Evolutionary conservation across 2,113 vertebrate genomes (phyloP).

Genomic region (Gymnocephalus cernua): DNA sequence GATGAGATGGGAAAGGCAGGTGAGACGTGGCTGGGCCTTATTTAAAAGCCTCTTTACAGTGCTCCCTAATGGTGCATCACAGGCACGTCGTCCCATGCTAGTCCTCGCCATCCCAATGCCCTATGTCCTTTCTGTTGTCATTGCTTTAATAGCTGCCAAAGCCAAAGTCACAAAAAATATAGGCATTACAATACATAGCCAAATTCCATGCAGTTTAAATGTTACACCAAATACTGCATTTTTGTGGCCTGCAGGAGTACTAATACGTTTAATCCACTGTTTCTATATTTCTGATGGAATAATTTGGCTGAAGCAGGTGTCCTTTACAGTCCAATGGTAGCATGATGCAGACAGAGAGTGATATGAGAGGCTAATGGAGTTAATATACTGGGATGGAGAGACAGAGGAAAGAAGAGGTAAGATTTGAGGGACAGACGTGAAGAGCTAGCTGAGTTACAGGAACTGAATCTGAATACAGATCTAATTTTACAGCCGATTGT

Average conservation of each 20-base stretch:
- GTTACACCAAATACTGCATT: constrained; percentile 12
- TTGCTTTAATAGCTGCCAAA: constrained; percentile 43
- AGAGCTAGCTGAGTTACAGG: constrained; percentile 33
- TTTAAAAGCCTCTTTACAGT: constrained; percentile 75
- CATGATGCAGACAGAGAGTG: constrained; percentile 55
- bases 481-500: constrained; percentile 34
- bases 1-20: constrained; percentile 68
- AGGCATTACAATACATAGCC: background rate
- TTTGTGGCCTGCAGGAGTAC: constrained; percentile 14
- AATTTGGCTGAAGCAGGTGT: constrained; percentile 47
- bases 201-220: constrained; percentile 31
- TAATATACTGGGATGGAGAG: constrained; percentile 72
- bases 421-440: constrained; percentile 35
- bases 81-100: constrained; percentile 36
- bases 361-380: constrained; percentile 72
- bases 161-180: constrained; percentile 30
- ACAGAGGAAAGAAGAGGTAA: constrained; percentile 48
- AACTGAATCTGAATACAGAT: constrained; percentile 42
- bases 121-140: constrained; percentile 57
- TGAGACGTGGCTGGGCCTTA: constrained; percentile 63
- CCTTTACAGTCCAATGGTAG: constrained; percentile 60
- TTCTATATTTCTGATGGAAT: constrained; percentile 45
- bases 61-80: constrained; percentile 79
- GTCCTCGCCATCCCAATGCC: constrained; percentile 23
- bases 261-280: constrained; percentile 57